Conservation (phyloP, 2,888 invertebrate species). For the Eutolmus rufibarbis region DNA sequence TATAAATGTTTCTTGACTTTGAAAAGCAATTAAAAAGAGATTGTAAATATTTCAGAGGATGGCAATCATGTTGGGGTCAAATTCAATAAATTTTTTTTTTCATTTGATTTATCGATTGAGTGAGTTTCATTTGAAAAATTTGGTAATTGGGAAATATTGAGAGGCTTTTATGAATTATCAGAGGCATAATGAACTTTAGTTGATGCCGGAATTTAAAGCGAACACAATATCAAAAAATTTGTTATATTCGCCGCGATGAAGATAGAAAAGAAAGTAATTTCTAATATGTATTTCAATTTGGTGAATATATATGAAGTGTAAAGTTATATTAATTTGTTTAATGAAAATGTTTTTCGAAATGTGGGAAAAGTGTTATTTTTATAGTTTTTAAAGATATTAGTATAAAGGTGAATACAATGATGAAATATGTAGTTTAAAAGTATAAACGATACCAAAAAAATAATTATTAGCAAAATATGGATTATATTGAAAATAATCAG, state of each 20-base stretch:
- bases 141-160: not conserved
- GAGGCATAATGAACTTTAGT: not conserved
- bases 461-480: not conserved
- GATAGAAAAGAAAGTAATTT: not conserved
- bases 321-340: no score
- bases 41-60: not conserved
- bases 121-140: not conserved
- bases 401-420: no score
- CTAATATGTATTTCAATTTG: not conserved
- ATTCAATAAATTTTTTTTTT: slow-evolving; percentile 8
- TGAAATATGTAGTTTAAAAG: no score
- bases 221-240: not conserved
- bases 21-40: slow-evolving; percentile 15
- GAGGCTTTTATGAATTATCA: not conserved
- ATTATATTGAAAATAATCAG: not conserved
- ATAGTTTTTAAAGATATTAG: no score
- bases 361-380: no score
- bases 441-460: no score
- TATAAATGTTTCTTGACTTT: not conserved
- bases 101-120: not conserved
- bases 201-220: slow-evolving; percentile 10
- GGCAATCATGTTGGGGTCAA: slow-evolving; percentile 11
- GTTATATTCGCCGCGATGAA: not conserved
- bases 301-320: not conserved
- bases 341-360: no score